phyloP scores from a whole-genome alignment of 2,888 invertebrate genomes.

The Dryobotodes eremita region DNA sequence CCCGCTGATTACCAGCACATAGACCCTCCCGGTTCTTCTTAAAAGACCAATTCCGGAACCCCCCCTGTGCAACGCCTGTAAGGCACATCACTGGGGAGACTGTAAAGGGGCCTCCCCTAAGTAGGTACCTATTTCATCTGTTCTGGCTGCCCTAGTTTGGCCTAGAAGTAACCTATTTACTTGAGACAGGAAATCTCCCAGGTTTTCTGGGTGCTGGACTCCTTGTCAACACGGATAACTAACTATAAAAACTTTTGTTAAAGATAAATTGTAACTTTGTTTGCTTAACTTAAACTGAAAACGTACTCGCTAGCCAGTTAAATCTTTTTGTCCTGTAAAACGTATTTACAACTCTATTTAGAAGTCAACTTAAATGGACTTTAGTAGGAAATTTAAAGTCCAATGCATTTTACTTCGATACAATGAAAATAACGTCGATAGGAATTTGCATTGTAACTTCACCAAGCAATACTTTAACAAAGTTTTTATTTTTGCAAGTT shows the following conservation, averaged over 20 bases:
- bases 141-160: background rate
- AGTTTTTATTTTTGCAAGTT: background rate
- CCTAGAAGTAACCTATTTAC: background rate
- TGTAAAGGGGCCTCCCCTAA: too few relatives aligned
- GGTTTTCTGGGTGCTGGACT: background rate
- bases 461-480: background rate
- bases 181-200: background rate
- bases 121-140: too few relatives aligned
- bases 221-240: background rate
- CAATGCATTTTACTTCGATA: slow-evolving; percentile 20
- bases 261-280: slow-evolving; percentile 45
- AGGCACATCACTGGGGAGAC: too few relatives aligned
- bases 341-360: slow-evolving; percentile 30
- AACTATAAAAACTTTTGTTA: slow-evolving; percentile 22
- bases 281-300: slow-evolving; percentile 39
- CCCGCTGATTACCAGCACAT: too few relatives aligned
- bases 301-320: slow-evolving; percentile 29
- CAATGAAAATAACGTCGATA: slow-evolving; percentile 5
- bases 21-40: too few relatives aligned
- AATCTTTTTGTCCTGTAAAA: slow-evolving; percentile 33
- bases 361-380: slow-evolving; percentile 7
- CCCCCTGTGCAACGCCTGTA: too few relatives aligned
- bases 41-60: too few relatives aligned
- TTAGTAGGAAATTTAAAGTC: background rate
- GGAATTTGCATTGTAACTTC: slow-evolving; percentile 11